These are phyloP conservation scores for Hirtodrosophila confusa DNA, from an alignment of 2,888 invertebrate species.

Conservation along the genomic window DNA sequence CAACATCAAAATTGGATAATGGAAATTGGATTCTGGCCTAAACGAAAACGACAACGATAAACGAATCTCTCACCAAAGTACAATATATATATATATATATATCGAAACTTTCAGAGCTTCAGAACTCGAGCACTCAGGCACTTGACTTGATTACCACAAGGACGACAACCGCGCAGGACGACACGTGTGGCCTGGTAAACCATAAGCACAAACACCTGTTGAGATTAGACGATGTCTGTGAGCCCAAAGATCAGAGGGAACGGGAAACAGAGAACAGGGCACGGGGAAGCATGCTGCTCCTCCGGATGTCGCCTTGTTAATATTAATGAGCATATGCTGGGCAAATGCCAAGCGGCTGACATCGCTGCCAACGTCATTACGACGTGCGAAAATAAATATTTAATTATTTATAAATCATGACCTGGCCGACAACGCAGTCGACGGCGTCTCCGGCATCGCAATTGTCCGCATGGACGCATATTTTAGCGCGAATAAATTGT, in stretches of 20 bases:
- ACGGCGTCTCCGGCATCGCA: conserved; percentile 2
- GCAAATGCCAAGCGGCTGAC: conserved; percentile 48
- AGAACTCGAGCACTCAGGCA: conserved; percentile 33
- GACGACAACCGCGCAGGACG: conserved; percentile 41
- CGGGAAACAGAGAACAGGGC: no score
- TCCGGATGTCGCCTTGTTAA: conserved; percentile 58
- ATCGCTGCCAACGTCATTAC: conserved; percentile 60
- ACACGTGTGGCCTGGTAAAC: conserved; percentile 59
- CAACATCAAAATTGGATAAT: conserved; percentile 75
- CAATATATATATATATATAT: neutral
- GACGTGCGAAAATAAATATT: conserved; percentile 77
- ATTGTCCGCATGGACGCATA: conserved; percentile 17
- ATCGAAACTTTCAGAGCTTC: conserved; percentile 30
- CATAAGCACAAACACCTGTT: conserved; percentile 62
- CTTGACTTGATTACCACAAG: conserved; percentile 67
- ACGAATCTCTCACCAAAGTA: conserved; percentile 26
- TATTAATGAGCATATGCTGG: conserved; percentile 70
- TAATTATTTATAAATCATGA: conserved; percentile 79
- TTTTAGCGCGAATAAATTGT: conserved; percentile 19
- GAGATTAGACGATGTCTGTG: conserved; percentile 39
- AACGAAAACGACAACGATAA: conserved; percentile 35
- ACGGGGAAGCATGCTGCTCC: conserved; percentile 5
- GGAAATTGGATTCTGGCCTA: conserved; percentile 71
- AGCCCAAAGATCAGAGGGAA: neutral
- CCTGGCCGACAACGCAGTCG: conserved; percentile 43